Conservation (phyloP, 1,140 invertebrate species). For the Trissolcus basalis region DNA sequence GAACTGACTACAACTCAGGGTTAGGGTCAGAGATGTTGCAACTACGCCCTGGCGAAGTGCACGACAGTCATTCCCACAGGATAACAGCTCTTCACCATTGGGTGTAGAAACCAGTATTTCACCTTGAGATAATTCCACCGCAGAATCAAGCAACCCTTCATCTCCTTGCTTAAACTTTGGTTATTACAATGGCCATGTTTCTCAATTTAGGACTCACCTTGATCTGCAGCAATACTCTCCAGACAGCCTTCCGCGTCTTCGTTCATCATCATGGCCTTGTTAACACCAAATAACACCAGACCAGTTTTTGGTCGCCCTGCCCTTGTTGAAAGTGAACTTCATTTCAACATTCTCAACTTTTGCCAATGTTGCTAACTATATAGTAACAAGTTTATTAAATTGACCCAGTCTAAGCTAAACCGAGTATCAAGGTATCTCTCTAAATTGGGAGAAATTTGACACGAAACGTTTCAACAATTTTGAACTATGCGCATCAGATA, state of each 20-base stretch:
- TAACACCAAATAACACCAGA: constrained; percentile 7
- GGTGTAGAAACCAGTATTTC: constrained; percentile 46
- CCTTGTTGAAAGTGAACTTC: neutral
- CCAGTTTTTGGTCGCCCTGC: constrained; percentile 25
- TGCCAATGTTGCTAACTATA: too few species aligned
- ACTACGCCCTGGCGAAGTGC: constrained; percentile 34
- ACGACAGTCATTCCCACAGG: constrained; percentile 51
- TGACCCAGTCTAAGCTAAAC: too few species aligned
- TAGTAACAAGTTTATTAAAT: too few species aligned
- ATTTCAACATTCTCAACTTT: too few species aligned
- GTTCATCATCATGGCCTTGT: constrained; percentile 31
- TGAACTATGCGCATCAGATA: too few species aligned
- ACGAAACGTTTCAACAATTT: too few species aligned
- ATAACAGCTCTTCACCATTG: constrained; percentile 44
- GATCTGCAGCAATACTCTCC: constrained; percentile 29
- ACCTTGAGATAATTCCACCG: constrained; percentile 46
- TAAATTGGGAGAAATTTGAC: too few species aligned
- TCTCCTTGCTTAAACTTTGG: constrained; percentile 38
- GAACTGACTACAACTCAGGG: constrained; percentile 33
- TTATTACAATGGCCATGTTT: constrained; percentile 55
- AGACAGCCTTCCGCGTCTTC: constrained; percentile 24
- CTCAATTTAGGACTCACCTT: constrained; percentile 48
- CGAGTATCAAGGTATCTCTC: too few species aligned
- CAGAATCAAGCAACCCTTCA: constrained; percentile 48
- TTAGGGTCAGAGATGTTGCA: constrained; percentile 35